Conservation (phyloP, 1,140 invertebrate species). For the Plodia interpunctella region DNA sequence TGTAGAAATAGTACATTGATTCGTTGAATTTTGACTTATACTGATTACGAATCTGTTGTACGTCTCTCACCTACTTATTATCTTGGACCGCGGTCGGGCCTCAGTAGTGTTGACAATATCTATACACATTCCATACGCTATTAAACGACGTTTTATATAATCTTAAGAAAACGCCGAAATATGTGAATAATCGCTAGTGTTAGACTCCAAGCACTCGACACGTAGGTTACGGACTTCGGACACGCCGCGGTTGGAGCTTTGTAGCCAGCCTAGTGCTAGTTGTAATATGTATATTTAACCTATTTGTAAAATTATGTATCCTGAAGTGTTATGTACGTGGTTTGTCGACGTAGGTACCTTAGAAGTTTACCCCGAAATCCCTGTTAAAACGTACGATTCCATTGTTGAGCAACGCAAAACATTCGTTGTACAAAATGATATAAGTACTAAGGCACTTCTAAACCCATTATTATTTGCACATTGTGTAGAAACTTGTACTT, state of each 20-base stretch:
- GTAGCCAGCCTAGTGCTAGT: not conserved
- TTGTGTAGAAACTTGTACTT: not conserved
- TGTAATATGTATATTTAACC: constrained; percentile 5
- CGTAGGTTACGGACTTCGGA: not conserved
- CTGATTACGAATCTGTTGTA: constrained; percentile 31
- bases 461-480: not conserved
- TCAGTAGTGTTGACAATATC: constrained; percentile 51
- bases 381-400: not conserved
- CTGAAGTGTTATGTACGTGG: constrained; percentile 2
- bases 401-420: not conserved
- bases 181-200: constrained; percentile 43
- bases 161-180: constrained; percentile 35
- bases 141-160: constrained; percentile 41
- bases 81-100: constrained; percentile 30
- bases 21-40: not conserved
- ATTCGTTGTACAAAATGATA: not conserved
- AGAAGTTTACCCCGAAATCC: constrained; percentile 8
- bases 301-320: constrained; percentile 4
- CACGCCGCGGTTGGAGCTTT: not conserved
- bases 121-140: constrained; percentile 47
- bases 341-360: constrained; percentile 1
- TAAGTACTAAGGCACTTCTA: not conserved
- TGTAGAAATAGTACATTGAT: not conserved
- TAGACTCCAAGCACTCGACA: constrained; percentile 9
- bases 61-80: constrained; percentile 27